Base-by-base conservation (phyloP, 2,797 vertebrate species). In the Podargus strigoides region DNA sequence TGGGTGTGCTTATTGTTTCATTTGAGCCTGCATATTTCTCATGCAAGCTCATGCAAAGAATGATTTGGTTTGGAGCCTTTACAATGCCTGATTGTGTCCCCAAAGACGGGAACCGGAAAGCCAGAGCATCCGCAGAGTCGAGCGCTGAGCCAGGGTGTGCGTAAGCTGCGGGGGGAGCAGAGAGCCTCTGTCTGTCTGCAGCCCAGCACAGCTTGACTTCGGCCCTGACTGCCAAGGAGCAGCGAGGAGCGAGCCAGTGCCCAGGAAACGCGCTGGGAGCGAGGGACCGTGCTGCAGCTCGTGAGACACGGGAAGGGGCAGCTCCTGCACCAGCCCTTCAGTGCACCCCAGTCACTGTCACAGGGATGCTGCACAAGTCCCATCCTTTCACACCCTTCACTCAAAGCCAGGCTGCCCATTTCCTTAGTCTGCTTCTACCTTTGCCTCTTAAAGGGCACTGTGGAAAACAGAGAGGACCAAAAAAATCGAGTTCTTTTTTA, bases 271-370 rank as follows among this genome's bases (percentile, higher is more conserved):
- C 5, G 21, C 69, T 32, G 68, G 52, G 49, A 26, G 2, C 2
- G 36, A 27, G 44, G 47, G 36, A 55, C 44, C 0, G 1, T 0
- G 32, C 66, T 59, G 81, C 36, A 20, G 70, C 53, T 30, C 4
- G 0, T 0, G 3, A 46, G 63, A 30, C 3, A 2, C 0, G 0
- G 64, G 39, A 37, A 11, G 23, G 67, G 49, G 21, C 3, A 3
- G 64, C 34, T 80, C 30, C 74, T 24, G 79, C 64, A 37, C 37
- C 49, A 1, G 1, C 30, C 68, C 53, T 11, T 8, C 7, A 9
- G 58, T 1, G 14, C 50, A 26, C 70, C 24, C 12, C 39, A 32
- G 30, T 36, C 17, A 79, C 58, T 32, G 37, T 52, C 63, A 36
- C 49, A 44, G 58, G 28, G 37, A 55, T 55, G 12, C 64, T 6